Conservation (phyloP, 2,797 vertebrate species). For the Coracias cyanogaster region DNA sequence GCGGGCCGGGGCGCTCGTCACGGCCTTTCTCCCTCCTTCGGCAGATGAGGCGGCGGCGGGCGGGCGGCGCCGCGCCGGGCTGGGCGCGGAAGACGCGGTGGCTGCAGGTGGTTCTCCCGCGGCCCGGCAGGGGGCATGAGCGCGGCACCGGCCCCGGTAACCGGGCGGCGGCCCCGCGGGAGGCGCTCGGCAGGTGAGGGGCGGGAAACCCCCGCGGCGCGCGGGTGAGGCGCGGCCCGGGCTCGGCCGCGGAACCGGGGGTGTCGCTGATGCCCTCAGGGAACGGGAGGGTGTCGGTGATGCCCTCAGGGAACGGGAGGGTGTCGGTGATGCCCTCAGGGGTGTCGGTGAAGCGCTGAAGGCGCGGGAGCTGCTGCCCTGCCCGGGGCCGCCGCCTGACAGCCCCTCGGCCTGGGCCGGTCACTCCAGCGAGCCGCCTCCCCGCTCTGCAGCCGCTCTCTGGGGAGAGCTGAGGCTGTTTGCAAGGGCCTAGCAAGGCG, state of each 20-base stretch:
- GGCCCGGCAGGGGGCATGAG: not conserved
- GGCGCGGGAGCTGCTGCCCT: not conserved
- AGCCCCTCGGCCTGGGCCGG: not conserved
- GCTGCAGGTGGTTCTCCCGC: not conserved
- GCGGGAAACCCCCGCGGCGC: not conserved
- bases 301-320: not conserved
- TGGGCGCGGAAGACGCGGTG: not conserved
- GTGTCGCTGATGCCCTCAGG: no score
- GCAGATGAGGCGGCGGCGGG: not conserved
- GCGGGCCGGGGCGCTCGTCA: not conserved
- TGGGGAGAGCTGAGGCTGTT: not conserved
- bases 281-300: no score
- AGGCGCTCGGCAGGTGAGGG: not conserved
- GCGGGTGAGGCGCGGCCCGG: not conserved
- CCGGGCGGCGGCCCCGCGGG: not conserved
- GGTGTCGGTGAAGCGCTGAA: not conserved
- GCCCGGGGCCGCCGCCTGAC: not conserved
- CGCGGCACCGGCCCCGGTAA: not conserved
- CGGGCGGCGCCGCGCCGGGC: not conserved
- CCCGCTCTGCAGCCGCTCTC: not conserved
- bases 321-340: no score
- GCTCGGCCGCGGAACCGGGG: no score
- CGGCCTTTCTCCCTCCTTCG: not conserved
- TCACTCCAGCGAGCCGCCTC: not conserved
- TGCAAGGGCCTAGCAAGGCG: not conserved